Evolutionary conservation across 1,140 invertebrate species (phyloP), one percentile per base, ranked within the genome.

Genomic region (Matsumurasca onukii): DNA sequence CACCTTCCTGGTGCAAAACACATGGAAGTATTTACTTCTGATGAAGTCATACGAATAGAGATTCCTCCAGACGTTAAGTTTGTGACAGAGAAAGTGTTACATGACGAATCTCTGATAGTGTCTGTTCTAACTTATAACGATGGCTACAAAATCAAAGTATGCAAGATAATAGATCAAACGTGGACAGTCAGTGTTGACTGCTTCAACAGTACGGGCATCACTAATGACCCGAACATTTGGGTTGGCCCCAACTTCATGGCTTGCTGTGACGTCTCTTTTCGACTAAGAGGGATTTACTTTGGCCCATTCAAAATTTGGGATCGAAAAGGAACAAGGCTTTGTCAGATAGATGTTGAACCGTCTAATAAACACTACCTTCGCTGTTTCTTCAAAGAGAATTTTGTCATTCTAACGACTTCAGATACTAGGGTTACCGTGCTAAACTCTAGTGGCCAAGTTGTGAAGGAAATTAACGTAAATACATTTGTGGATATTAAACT

Each of bases 161-260:
- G 15, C n/a, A 27, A 59, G 13, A 59, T 59, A 2, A 27, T 3
- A 5, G 3, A 5, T 22, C 30, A 9, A 12, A 27, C 2, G 2
- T 59, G 55, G 55, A 27, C 24, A 27, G 13, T 59, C 3, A 27
- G 30, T 59, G 9, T 59, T 9, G 30, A 27, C 13, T 59, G 55
- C 30, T 59, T 59, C 25, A 59, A 9, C 25, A 59, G 55, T 24
- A 59, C 55, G 1, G 55, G 55, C 9, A 59, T 59, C 12, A 59
- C 55, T n/a, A 59, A 59, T 27, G 55, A 59, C n/a, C 55, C 55
- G 9, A 59, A 59, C 55, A 24, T 59, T 2, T 59, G 55, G 55
- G 22, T 59, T 27, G 55, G 55, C 2, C 9, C 5, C 24, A 59
- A 59, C 55, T 59, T 59, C 55, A 59, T 59, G 15, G 55, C 22